Evolutionary conservation across 2,113 vertebrate genomes (phyloP).

Genomic region (Pristiophorus japonicus): DNA sequence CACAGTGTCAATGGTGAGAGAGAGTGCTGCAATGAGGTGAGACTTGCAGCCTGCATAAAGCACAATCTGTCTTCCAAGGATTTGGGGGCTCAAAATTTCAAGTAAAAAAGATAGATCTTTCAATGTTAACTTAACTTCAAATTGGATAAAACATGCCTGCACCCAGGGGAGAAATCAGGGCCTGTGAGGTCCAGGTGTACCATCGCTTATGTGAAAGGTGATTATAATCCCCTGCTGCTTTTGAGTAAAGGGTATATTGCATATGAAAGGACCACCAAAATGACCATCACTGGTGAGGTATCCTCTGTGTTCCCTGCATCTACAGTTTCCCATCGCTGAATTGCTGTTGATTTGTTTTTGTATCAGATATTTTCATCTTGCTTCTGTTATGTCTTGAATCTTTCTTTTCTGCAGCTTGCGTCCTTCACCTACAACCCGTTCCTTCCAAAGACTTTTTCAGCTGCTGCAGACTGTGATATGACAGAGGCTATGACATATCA

Average conservation of each 20-base stretch:
- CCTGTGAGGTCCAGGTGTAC: neutral
- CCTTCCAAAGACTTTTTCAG: neutral
- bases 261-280: neutral
- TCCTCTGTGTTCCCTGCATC: neutral
- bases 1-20: no score
- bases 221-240: neutral
- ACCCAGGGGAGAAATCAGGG: neutral
- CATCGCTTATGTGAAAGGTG: no score
- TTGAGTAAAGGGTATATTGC: neutral
- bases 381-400: neutral
- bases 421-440: neutral
- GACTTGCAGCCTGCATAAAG: no score
- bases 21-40: no score
- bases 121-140: neutral
- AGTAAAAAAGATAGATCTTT: neutral
- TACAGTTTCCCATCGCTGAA: neutral
- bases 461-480: neutral
- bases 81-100: neutral
- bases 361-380: neutral
- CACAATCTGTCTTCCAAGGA: no score
- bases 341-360: neutral
- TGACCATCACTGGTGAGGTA: neutral
- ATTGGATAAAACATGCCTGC: neutral
- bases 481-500: neutral
- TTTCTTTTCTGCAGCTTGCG: neutral